Percentiles rank a stretch among this genome's conserved stretches.
Evolutionary conservation across 2,113 vertebrate species (phyloP).

Genomic region (Vicugna pacos): DNA sequence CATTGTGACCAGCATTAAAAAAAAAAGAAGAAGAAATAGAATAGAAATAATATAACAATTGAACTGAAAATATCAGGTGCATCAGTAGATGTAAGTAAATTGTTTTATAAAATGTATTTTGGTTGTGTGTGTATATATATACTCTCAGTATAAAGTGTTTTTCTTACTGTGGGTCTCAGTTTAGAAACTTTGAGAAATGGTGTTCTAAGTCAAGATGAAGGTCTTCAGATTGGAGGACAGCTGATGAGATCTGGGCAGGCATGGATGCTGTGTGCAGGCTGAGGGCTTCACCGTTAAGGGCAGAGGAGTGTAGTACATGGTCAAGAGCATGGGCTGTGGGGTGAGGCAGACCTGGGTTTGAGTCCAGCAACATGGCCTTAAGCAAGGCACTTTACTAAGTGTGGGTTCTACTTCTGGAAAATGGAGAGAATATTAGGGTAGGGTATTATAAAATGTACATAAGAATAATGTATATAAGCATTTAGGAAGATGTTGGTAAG

Average conservation of each 20-base stretch:
- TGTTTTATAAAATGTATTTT: conserved; percentile 46
- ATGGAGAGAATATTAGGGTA: not conserved
- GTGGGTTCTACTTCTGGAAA: conserved; percentile 14
- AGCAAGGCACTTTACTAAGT: not conserved
- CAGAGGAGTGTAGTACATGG: not conserved
- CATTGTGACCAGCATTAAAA: not conserved
- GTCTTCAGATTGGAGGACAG: conserved; percentile 7
- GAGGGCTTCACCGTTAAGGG: not conserved
- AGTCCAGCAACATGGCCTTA: not conserved
- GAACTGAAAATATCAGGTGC: conserved; percentile 41
- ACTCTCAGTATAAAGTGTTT: conserved; percentile 22
- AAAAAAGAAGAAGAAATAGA: not conserved
- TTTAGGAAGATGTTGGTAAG: conserved; percentile 40
- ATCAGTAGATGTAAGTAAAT: not conserved
- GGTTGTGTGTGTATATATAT: not conserved
- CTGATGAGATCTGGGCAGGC: not conserved
- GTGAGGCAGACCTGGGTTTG: not conserved
- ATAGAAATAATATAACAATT: not conserved
- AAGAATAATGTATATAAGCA: conserved; percentile 6
- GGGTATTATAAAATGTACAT: not conserved
- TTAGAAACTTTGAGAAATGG: conserved; percentile 50
- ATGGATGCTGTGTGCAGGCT: not conserved
- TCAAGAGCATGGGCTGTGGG: not conserved
- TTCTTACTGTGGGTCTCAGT: conserved; percentile 27
- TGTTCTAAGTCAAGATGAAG: conserved; percentile 48